Evolutionary conservation across 2,888 invertebrate species (phyloP).

Genomic region (Cryptus armator): DNA sequence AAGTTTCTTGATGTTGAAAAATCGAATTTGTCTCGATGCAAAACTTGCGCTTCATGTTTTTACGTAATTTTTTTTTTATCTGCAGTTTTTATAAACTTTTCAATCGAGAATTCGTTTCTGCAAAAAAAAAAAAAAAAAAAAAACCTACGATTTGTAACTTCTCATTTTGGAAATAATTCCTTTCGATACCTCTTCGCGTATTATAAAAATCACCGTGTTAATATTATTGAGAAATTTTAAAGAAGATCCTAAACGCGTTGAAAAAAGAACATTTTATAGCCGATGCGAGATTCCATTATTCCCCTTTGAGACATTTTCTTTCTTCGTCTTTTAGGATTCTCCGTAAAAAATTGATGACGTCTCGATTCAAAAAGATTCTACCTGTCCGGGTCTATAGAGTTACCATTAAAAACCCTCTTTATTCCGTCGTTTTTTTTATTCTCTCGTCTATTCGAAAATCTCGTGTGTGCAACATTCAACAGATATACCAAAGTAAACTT

Average conservation of each 20-base stretch:
- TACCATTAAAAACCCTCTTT: not conserved
- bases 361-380: not conserved
- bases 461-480: not conserved
- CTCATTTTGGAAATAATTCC: no score
- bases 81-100: no score
- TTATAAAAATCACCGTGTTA: not conserved
- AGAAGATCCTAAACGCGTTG: not conserved
- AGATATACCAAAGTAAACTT: not conserved
- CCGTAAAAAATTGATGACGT: not conserved
- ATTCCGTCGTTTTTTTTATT: not conserved
- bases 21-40: not conserved
- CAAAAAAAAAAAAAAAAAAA: not conserved
- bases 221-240: not conserved
- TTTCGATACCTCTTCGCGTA: not conserved
- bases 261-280: not conserved
- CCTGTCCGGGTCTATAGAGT: not conserved
- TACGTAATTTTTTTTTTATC: not conserved
- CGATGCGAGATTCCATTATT: not conserved
- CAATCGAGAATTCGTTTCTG: no score
- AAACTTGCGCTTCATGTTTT: not conserved
- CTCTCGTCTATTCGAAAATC: not conserved
- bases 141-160: not conserved
- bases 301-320: not conserved
- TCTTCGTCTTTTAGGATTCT: not conserved
- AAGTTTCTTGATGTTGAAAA: not conserved